Base-by-base conservation (phyloP, 2,113 vertebrate genomes). In the Hemichromis elongatus region DNA sequence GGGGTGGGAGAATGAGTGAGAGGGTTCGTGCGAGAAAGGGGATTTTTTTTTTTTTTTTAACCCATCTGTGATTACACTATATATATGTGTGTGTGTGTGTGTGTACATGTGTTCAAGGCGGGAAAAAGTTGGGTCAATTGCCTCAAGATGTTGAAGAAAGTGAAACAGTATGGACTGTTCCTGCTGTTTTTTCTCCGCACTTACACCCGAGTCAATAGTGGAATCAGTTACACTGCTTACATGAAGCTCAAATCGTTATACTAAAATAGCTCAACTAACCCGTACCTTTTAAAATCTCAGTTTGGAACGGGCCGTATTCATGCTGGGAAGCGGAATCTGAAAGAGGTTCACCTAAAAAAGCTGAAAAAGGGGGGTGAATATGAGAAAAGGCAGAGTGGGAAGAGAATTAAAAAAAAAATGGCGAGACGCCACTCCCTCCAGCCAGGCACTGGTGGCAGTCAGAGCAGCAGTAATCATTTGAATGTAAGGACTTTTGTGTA, bases 111-210 rank as follows among this genome's bases (percentile, higher is more conserved):
- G 85, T 88, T 88, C 80, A 81, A 80, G 84, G 85, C 79, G n/a
- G 86, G 85, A 77, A 40, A 14, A 92, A 86, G 81, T 55, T 89
- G 91, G 89, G 92, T 95, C 92, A 95, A 95, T 95, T 92, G 93
- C 89, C 91, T 93, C 95, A 95, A 96, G 94, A 95, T 96, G 95
- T 95, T 93, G 89, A 90, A 90, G 92, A 92, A 89, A 88, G 82
- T 91, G 57, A 87, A 94, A 91, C 86, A 83, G 88, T 86, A 61
- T 33, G 86, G 88, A 90, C 86, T 56, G 53, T 86, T 80, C 35
- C 52, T 5, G 33, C 10, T 55, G 35, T 50, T 66, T 73, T 80
- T 77, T 59, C 84, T 54, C 56, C 81, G 78, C 14, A 75, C 86
- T 84, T 86, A 88, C 87, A 88, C 84, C 86, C 87, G 79, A 82